phyloP scores from a whole-genome alignment of 92 coral and sea anemone genomes.

The Bergia puertoricense region DNA sequence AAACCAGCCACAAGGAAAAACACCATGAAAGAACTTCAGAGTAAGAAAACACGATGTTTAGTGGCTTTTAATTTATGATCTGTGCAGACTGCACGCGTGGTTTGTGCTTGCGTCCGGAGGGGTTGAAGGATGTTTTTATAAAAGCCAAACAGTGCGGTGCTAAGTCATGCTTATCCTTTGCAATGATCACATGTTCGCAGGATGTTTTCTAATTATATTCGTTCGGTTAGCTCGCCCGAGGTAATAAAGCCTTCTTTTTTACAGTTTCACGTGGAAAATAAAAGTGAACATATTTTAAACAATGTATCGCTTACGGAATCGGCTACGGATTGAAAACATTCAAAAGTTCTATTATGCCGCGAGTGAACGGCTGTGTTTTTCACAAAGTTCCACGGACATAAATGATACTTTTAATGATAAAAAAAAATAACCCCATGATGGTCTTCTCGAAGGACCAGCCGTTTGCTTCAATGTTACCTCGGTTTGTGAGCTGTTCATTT shows the following conservation, averaged over 20 bases:
- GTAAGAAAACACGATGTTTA: neutral
- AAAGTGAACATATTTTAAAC: neutral
- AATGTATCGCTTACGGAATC: neutral
- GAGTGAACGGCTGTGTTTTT: neutral
- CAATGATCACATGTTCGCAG: slow-evolving; percentile 4
- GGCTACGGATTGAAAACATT: neutral
- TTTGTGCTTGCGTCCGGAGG: neutral
- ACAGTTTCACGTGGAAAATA: slow-evolving; percentile 5
- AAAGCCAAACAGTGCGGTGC: neutral
- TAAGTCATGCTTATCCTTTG: neutral
- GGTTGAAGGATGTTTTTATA: neutral
- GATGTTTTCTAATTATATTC: slow-evolving; percentile 1
- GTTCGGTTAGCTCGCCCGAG: neutral
- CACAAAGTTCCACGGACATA: neutral
- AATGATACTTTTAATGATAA: too few species aligned
- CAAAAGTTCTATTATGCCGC: neutral
- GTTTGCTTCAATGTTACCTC: too few species aligned
- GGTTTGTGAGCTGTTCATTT: too few species aligned
- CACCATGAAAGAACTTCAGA: neutral
- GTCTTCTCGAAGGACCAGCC: too few species aligned
- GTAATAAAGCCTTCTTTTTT: neutral
- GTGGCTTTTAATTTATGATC: neutral
- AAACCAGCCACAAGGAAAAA: slow-evolving; percentile 7
- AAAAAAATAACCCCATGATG: neutral
- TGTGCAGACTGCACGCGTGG: neutral